Evolutionary conservation across 1,140 invertebrate genomes (phyloP), one percentile per base, ranked within the genome.

Genomic region (Zeugodacus cucurbitae): DNA sequence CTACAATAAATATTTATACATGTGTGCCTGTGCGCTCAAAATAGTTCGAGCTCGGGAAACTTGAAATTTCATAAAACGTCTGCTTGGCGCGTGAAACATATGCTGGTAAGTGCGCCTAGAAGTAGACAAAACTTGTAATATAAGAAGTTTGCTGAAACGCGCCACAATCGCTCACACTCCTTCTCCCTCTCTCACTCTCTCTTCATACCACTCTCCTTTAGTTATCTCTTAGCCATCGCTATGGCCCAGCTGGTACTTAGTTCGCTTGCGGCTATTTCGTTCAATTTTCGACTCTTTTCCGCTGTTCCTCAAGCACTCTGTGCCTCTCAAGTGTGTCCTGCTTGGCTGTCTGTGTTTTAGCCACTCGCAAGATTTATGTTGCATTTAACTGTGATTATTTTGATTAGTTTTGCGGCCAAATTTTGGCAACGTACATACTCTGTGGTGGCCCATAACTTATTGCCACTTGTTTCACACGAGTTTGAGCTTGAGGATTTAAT

Each of bases 361-460:
- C 74, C 74, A 82, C 22, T 20, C n/a, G 6, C 34, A 78, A n/a
- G n/a, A 82, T 48, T 82, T 82, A 82, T 82, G 74, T 78, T 44
- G 8, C 34, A 48, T 82, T 82, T 82, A 44, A 48, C 74, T 82
- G 26, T 82, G 41, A 82, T 82, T 82, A 82, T 82, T 82, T 82
- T 82, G 74, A 82, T 48, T 41, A 82, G 41, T 26, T 82, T 48
- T 82, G 37, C 2, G 74, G 74, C 41, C n/a, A 82, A 20, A 82
- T 82, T 44, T 82, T 48, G 37, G 41, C 64, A 32, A 34, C 48
- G 48, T 41, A 41, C 48, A 1, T 20, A 17, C 14, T 54, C 48
- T 54, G 14, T 17, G 48, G 11, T 54, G 48, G 48, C 14, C 14
- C 48, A 54, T 54, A 54, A 54, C 48, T 54, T 17, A 17, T 54